Conservation (phyloP, 2,888 invertebrate genomes). For the Molanna angustata region DNA sequence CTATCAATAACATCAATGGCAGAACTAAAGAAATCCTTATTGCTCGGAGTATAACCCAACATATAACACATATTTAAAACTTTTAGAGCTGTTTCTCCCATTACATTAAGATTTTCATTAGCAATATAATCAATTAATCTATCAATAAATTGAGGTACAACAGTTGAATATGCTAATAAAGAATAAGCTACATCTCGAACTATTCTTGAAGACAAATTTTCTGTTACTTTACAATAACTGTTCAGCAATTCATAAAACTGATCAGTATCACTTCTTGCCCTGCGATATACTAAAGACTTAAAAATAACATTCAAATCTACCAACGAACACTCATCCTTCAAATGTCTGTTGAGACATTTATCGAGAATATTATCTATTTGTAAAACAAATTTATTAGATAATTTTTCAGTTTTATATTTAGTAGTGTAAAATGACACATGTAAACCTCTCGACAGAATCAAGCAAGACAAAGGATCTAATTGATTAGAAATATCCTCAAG, state of each 20-base stretch:
- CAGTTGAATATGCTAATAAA: background rate
- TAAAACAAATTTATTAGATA: background rate
- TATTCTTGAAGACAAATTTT: background rate
- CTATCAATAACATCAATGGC: background rate
- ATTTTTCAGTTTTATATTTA: no score
- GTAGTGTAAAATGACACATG: constrained; percentile 3
- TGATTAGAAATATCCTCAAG: constrained; percentile 15
- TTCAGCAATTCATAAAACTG: background rate
- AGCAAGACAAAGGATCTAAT: constrained; percentile 18
- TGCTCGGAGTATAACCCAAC: constrained; percentile 17
- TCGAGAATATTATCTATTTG: background rate
- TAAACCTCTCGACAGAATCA: constrained; percentile 19
- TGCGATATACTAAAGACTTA: background rate
- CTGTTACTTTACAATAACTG: background rate
- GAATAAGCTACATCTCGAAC: background rate
- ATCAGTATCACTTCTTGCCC: background rate
- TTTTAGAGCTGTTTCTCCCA: constrained; percentile 22
- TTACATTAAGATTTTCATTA: constrained; percentile 7
- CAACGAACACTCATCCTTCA: background rate
- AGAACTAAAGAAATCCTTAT: constrained; percentile 15
- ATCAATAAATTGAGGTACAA: background rate
- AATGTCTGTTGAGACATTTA: background rate
- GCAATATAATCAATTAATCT: constrained; percentile 15
- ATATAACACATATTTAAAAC: constrained; percentile 19
- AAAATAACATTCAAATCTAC: background rate